Base-by-base conservation (phyloP, 2,797 vertebrate genomes). In the Xerus rutilus region DNA sequence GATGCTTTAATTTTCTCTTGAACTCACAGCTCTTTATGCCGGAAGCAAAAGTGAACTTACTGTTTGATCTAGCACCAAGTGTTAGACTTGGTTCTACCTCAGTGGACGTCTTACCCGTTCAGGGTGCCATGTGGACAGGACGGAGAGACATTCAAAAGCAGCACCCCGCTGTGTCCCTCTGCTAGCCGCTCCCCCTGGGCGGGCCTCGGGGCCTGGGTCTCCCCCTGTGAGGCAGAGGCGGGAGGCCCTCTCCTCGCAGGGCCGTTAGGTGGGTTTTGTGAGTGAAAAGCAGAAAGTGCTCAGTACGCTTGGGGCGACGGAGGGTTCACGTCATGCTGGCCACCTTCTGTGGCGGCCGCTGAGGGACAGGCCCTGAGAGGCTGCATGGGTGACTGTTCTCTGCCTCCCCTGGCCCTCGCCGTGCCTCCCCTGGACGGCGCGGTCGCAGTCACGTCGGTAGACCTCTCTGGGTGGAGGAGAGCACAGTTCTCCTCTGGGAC, bases 211-310 rank as follows among this genome's bases (percentile, higher is more conserved):
- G 7, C 57, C 57, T 8, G 2, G 54, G 4, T 39, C 39, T 39
- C 39, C 20, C 5, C 21, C 23, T 8, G 7, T 7, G 11, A 28
- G 59, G 59, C 13, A 25, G 23, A 28, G 59, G 59, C 11, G 59
- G 59, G 0, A 67, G 32, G 28, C 14, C n/a, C 32, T 59, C 12
- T 47, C 9, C 23, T 25, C 78, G 14, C n/a, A 69, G 30, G 83
- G 73, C 0, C 21, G n/a, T 30, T 20, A 12, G 2, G 30, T 8
- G 0, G 57, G 32, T 59, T 32, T 57, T 0, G 13, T 11, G 35
- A 28, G 25, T 67, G 59, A 20, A 7, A 45, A 35, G 32, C 69
- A 11, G 2, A 2, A 17, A 5, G 78, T 23, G 54, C 35, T 52
- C 6, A n/a, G 57, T n/a, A 43, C 32, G 0, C 12, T 13, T 1